Percentiles rank a stretch among this genome's conserved stretches.
phyloP scores from a whole-genome alignment of 2,797 vertebrate species.

The Spondyliosoma cantharus region DNA sequence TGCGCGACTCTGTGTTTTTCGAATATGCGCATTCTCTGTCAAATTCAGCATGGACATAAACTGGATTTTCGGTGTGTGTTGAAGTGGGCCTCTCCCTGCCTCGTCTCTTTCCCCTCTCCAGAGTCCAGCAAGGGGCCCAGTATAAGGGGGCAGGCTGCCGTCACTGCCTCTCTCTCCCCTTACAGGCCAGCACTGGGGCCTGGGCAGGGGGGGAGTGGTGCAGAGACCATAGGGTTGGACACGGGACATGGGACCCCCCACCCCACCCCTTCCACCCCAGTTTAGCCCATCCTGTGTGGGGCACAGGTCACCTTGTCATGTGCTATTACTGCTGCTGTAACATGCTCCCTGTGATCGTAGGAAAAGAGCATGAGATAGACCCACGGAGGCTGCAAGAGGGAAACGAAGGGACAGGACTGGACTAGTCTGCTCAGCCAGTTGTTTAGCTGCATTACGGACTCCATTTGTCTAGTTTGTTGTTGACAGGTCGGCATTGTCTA shows the following conservation, averaged over 20 bases:
- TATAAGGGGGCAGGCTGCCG: constrained; percentile 80
- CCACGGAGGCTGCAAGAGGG: constrained; percentile 59
- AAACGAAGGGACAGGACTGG: constrained; percentile 75
- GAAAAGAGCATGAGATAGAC: constrained; percentile 73
- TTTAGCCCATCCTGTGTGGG: constrained; percentile 83
- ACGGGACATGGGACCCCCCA: constrained; percentile 78
- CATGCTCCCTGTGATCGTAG: constrained; percentile 75
- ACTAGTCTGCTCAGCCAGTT: constrained; percentile 76
- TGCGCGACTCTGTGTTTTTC: constrained; percentile 34
- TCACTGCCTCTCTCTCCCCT: constrained; percentile 74
- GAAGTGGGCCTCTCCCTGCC: constrained; percentile 82
- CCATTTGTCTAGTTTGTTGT: constrained; percentile 58
- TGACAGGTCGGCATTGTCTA: constrained; percentile 55
- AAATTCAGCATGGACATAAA: constrained; percentile 74
- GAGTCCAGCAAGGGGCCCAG: constrained; percentile 85
- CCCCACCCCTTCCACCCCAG: constrained; percentile 68
- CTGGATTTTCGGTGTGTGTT: constrained; percentile 76
- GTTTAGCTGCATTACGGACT: constrained; percentile 73
- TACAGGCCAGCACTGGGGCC: constrained; percentile 75
- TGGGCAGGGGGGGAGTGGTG: constrained; percentile 56
- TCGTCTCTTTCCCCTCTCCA: constrained; percentile 83
- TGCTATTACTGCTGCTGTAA: constrained; percentile 79
- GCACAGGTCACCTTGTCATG: constrained; percentile 85
- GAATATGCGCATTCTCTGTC: constrained; percentile 70
- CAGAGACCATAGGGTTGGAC: constrained; percentile 81